These are phyloP conservation scores for Ameiurus melas DNA, from an alignment of 2,113 vertebrate genomes.

Conservation along the genomic window DNA sequence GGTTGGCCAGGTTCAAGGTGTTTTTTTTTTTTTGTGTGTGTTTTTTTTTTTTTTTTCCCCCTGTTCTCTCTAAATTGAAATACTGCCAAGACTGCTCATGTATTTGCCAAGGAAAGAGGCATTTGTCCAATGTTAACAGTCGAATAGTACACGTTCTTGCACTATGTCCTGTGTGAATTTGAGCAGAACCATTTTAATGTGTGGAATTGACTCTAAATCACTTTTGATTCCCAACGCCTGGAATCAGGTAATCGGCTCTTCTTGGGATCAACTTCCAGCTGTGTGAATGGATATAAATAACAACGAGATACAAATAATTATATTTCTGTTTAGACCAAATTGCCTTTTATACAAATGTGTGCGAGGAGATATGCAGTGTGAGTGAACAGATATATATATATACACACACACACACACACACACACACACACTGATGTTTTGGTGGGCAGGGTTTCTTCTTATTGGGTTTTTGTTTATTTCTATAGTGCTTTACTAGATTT, in stretches of 20 bases:
- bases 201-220: background rate
- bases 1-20: background rate
- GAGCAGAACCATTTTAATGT: background rate
- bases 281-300: background rate
- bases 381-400: background rate
- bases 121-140: background rate
- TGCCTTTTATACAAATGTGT: background rate
- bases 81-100: background rate
- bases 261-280: background rate
- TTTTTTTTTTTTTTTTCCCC: too few species aligned
- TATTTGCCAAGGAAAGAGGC: background rate
- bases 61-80: background rate
- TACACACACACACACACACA: background rate
- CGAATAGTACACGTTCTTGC: background rate
- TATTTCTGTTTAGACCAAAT: constrained; percentile 4
- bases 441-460: constrained; percentile 3
- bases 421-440: background rate
- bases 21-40: too few species aligned
- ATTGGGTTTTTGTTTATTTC: background rate
- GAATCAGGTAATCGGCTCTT: background rate
- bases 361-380: background rate
- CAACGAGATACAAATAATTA: background rate
- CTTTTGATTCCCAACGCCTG: background rate
- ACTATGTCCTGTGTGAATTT: background rate
- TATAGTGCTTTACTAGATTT: background rate